phyloP scores from a whole-genome alignment of 2,797 vertebrate genomes.

The Spinibarbus caldwelli region DNA sequence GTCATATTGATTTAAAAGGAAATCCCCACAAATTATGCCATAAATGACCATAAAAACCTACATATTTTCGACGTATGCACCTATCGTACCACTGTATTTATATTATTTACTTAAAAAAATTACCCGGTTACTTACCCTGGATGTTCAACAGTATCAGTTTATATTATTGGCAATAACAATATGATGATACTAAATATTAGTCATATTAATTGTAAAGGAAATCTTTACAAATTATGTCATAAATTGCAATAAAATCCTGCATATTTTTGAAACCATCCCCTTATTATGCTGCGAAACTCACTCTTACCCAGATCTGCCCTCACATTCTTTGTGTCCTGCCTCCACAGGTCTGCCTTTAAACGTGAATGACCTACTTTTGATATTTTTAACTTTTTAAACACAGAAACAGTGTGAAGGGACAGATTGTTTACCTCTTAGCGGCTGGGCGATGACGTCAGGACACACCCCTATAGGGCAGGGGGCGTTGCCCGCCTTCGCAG shows the following conservation, averaged over 20 bases:
- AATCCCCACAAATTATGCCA: background rate
- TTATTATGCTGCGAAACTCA: background rate
- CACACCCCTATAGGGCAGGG: conserved; percentile 80
- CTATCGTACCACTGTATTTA: no score
- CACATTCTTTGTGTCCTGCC: background rate
- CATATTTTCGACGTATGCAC: no score
- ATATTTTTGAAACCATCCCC: background rate
- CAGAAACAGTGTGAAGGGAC: conserved; percentile 46
- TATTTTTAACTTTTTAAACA: conserved; percentile 45
- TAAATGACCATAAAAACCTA: background rate
- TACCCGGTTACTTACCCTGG: no score
- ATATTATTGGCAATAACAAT: no score
- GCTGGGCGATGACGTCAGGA: conserved; percentile 74
- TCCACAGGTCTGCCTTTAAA: background rate
- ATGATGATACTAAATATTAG: no score
- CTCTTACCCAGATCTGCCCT: background rate
- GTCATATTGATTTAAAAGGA: background rate
- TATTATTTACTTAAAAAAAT: no score
- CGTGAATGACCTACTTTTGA: conserved; percentile 13
- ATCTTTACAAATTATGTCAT: background rate
- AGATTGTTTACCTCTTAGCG: conserved; percentile 68
- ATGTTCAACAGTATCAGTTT: background rate
- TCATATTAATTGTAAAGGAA: background rate
- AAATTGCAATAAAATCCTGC: background rate
- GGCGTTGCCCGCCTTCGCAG: conserved; percentile 50